Base-by-base conservation (phyloP, 2,797 vertebrate genomes). In the Diceros bicornis region DNA sequence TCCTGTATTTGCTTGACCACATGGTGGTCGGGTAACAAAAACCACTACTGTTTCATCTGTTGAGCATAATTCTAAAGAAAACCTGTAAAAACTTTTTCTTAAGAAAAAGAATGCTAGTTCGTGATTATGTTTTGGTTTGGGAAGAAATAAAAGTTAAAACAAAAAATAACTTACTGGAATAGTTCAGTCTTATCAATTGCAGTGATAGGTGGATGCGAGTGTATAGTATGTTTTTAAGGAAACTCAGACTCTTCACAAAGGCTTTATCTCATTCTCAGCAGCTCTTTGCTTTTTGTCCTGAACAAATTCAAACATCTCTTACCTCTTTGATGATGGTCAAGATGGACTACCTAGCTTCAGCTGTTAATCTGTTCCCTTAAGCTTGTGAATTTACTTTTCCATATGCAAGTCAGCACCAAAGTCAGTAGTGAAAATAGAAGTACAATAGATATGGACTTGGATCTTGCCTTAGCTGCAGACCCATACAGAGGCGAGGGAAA, bases 1-100 rank as follows among this genome's bases (percentile, higher is more conserved):
- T 97, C 93, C 90, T 96, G 44, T 93, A 44, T 94, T 85, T 90
- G 77, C 68, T 75, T 89, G 57, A 81, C 75, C 13, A 27, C 29
- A 29, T 55, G 59, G 84, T 69, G 75, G 81, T 79, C 62, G 61
- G 11, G 52, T 95, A 89, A 96, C 78, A 91, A 55, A 92, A 89
- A 77, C 52, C 64, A 16, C 62, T 50, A 7, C 72, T 66, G 3
- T 89, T 82, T 32, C 32, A 61, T 88, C 93, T 95, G 18, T 37
- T 27, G 18, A 78, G 16, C 12, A 17, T 91, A 52, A 71, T 91
- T 83, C 68, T 74, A 74, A 64, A 94, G 82, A 93, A 89, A 91
- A 83, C 25, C 7, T 44, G 13, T 32, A 47, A 75, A 61, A 68
- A 34, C 2, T 25, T 61, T 88, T 95, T 68, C 41, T 84, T 74